phyloP scores from a whole-genome alignment of 2,797 vertebrate genomes.

The Amphiprion clarkii region DNA sequence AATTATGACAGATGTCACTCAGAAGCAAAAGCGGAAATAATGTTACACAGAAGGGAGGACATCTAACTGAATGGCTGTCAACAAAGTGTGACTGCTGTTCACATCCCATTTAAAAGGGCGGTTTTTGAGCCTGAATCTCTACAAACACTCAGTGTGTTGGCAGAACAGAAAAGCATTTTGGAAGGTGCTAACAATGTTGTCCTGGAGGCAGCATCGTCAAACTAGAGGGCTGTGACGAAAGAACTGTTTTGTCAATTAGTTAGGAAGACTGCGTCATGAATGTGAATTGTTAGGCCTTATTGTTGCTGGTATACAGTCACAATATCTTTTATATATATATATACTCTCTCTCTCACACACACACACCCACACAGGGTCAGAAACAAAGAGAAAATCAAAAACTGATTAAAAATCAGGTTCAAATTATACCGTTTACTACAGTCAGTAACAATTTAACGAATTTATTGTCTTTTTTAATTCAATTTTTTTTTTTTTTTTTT shows the following conservation, averaged over 20 bases:
- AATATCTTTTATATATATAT: too few relatives aligned
- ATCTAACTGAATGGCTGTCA: background rate
- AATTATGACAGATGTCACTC: slow-evolving; percentile 11
- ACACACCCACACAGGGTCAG: background rate
- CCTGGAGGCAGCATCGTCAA: background rate
- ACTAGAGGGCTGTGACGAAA: too few relatives aligned
- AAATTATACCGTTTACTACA: background rate
- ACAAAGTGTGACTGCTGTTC: background rate
- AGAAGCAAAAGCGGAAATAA: background rate
- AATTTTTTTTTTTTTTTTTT: too few relatives aligned
- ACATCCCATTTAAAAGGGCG: background rate
- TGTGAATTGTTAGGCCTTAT: too few relatives aligned
- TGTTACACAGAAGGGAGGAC: background rate
- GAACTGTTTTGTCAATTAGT: too few relatives aligned
- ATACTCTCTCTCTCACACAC: too few relatives aligned
- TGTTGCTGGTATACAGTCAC: too few relatives aligned
- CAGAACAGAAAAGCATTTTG: background rate
- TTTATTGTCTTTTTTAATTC: background rate
- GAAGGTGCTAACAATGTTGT: background rate
- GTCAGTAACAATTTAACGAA: too few relatives aligned
- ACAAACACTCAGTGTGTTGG: background rate
- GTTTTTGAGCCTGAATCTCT: background rate
- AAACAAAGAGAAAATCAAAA: background rate
- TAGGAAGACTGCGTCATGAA: too few relatives aligned
- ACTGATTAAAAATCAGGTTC: background rate